Base-by-base conservation (phyloP, 2,888 invertebrate genomes). In the Eledone cirrhosa region DNA sequence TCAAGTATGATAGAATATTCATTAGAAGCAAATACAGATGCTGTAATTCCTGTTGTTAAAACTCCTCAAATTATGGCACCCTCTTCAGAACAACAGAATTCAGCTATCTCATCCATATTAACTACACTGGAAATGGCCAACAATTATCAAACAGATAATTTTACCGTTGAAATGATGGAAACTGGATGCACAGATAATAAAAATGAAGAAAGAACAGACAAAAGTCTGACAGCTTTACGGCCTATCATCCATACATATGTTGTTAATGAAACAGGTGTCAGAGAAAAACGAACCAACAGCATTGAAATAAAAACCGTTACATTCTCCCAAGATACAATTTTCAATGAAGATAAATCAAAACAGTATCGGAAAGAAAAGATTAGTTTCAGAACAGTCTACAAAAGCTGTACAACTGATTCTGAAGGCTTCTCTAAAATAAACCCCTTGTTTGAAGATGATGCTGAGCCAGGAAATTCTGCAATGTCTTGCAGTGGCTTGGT, bases 311-410 rank as follows among this genome's bases (percentile, higher is more conserved):
- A 76, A 27, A 47, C 76, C 13, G 76, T 76, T n/a, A 76, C 47
- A 29, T 76, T 76, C 24, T 47, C 76, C 11, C 48, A 76, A 76
- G 48, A 76, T n/a, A 76, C 76, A 14, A 47, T 76, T 33, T 76
- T 76, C 22, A 76, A 76, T 48, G 76, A 76, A 29, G 76, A 76
- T 29, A 76, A 76, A 76, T 47, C 76, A 24, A 76, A 76, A 29
- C 41, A 47, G 5, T 76, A 76, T 76, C 47, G 48, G 24, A 76
- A 76, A 47, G 76, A 76, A 48, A 41, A 48, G 41, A 47, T 24
- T 11, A 76, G 48, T 76, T 48, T 76, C 27, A 29, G 76, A 47
- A 76, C 41, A 47, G 27, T 76, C 2, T 76, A 48, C 47, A 33
- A 48, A n/a, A 8, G 19, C 24, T 48, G 76, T 29, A 76, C 48